phyloP scores from a whole-genome alignment of 2,888 invertebrate genomes.

The Neuroscelio doddi region DNA sequence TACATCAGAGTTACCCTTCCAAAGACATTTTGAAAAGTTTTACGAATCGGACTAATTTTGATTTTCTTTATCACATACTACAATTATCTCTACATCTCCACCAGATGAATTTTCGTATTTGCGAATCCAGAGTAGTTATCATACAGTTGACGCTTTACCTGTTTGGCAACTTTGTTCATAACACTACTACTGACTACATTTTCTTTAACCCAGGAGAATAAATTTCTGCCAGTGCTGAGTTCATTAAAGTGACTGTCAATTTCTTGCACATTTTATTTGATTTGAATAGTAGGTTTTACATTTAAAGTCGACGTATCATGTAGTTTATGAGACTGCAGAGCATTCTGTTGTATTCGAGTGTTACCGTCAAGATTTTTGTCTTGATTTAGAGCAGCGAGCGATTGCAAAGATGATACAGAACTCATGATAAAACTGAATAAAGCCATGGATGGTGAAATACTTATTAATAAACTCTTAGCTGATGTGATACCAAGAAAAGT shows the following conservation, averaged over 20 bases:
- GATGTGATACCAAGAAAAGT: slow-evolving; percentile 72
- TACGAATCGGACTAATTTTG: slow-evolving; percentile 83
- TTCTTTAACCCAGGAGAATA: slow-evolving; percentile 81
- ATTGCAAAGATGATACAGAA: slow-evolving; percentile 56
- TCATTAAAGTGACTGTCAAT: slow-evolving; percentile 28
- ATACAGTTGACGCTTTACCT: slow-evolving; percentile 88
- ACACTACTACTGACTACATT: slow-evolving; percentile 79
- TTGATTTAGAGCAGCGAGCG: background rate
- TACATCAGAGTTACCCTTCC: slow-evolving; percentile 86
- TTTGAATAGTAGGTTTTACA: background rate
- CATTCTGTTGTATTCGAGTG: too few species aligned
- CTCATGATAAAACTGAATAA: slow-evolving; percentile 79
- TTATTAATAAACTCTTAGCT: slow-evolving; percentile 78
- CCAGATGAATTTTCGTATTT: slow-evolving; percentile 91
- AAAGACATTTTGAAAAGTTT: slow-evolving; percentile 86
- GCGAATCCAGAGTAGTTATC: slow-evolving; percentile 90
- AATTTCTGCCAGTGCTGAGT: slow-evolving; percentile 71
- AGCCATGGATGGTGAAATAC: slow-evolving; percentile 80
- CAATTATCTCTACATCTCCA: slow-evolving; percentile 83
- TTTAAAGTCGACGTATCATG: slow-evolving; percentile 28
- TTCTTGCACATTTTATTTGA: background rate
- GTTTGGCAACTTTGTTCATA: slow-evolving; percentile 81
- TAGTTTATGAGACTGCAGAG: slow-evolving; percentile 37
- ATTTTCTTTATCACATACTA: slow-evolving; percentile 85
- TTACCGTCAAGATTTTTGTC: slow-evolving; percentile 20